Base-by-base conservation (phyloP, 1,140 invertebrate species). In the Bicyclus anynana region DNA sequence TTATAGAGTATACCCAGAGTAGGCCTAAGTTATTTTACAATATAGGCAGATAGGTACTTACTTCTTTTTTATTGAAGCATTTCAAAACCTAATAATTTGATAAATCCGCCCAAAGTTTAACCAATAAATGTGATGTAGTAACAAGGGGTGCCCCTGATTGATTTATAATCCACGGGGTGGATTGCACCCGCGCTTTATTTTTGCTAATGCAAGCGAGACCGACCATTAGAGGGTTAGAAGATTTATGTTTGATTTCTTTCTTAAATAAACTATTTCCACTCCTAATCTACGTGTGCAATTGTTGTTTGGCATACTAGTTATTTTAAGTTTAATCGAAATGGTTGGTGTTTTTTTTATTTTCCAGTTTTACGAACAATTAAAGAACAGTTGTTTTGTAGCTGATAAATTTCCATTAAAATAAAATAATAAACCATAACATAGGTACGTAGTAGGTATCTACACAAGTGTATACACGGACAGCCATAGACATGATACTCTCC, bases 141-240 rank as follows among this genome's bases (percentile, higher is more conserved):
- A 65, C 65, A 68, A 63, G 71, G 75, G 74, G 71, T 56, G 54
- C 49, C 35, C 47, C 49, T 71, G 78, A 73, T 77, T 77, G 76
- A 81, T 81, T 75, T 79, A 81, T 72, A 75, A 74, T 69, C 51
- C 40, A 42, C 27, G 68, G 75, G 77, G 72, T 71, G 49, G 64
- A 20, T 64, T 47, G 47, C 53, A 72, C 75, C 74, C 62, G 47
- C 40, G 61, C 63, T 73, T 82, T 81, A 78, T 79, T 79, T 80
- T 65, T 78, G 73, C 72, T 69, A 75, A 74, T 76, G 77, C 73
- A 78, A 77, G 75, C 73, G 73, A 63, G 66, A 74, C 77, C 67
- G 65, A 49, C 65, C 68, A 73, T 81, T 81, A 72, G 71, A 73
- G 79, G 79, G 77, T 80, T 76, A 68, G 14, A 52, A 65, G 70